phyloP scores from a whole-genome alignment of 2,797 vertebrate genomes.

The Peromyscus melanophrys region DNA sequence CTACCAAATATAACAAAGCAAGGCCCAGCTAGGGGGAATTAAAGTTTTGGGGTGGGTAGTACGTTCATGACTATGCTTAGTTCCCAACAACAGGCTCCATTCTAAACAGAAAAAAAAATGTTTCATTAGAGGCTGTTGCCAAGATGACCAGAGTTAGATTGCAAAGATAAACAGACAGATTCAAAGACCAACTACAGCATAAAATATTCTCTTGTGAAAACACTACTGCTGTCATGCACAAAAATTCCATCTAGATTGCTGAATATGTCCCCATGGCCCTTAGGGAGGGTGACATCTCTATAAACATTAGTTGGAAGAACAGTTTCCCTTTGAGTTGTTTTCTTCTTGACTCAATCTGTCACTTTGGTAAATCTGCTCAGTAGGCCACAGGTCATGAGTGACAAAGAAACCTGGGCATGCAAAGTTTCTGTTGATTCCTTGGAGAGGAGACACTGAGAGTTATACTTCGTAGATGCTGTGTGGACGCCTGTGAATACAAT shows the following conservation, averaged over 20 bases:
- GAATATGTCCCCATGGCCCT: background rate
- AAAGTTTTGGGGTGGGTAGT: background rate
- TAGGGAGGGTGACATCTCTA: background rate
- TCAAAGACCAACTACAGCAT: background rate
- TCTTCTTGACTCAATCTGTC: background rate
- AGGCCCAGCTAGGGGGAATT: background rate
- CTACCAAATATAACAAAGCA: background rate
- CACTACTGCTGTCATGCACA: no score
- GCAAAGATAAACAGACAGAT: background rate
- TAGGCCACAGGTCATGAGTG: background rate
- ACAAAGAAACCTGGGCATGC: background rate
- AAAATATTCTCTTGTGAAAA: background rate
- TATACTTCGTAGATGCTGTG: background rate
- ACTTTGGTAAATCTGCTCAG: background rate
- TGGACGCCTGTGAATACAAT: background rate
- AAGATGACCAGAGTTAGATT: background rate
- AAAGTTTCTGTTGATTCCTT: background rate
- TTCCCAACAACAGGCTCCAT: background rate
- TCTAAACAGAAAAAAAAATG: background rate
- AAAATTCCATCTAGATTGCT: background rate
- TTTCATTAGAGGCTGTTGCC: background rate
- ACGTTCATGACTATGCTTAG: background rate
- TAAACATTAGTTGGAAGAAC: background rate
- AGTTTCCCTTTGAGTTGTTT: background rate
- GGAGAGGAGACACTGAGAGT: background rate